Percentiles rank a stretch among this genome's conserved stretches.
Conservation (phyloP, 2,113 vertebrate genomes). For the Anseranas semipalmata region DNA sequence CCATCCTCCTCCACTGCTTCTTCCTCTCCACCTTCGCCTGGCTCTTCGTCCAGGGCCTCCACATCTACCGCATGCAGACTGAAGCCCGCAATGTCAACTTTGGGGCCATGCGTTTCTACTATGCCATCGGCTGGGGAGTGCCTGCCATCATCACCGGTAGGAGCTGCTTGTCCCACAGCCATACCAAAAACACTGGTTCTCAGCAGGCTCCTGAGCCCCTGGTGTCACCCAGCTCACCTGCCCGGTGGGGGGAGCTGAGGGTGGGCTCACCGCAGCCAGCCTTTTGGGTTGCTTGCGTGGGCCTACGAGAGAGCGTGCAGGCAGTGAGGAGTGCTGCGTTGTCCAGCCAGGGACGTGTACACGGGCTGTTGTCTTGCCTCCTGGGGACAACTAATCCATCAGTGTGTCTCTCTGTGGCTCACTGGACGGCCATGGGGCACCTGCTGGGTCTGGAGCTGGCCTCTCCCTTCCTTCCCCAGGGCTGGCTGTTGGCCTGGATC, state of each 20-base stretch:
- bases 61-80: slow-evolving; percentile 96
- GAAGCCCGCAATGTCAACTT: slow-evolving; percentile 95
- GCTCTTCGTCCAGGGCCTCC: slow-evolving; percentile 95
- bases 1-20: slow-evolving; percentile 97
- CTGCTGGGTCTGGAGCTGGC: not conserved
- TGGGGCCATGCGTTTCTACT: slow-evolving; percentile 97
- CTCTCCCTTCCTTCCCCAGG: slow-evolving; percentile 72
- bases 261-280: not conserved
- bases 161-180: not conserved
- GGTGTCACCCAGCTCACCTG: not conserved
- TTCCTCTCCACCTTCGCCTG: slow-evolving; percentile 96
- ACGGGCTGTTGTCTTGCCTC: not conserved
- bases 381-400: not conserved
- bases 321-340: not conserved
- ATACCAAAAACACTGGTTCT: not conserved
- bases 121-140: slow-evolving; percentile 95
- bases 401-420: not conserved
- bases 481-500: slow-evolving; percentile 93
- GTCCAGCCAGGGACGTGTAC: fast-evolving
- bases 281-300: not conserved
- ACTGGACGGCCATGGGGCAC: fast-evolving
- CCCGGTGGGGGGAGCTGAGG: not conserved
- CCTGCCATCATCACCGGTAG: slow-evolving; percentile 96
- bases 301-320: not conserved
- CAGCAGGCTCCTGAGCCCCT: not conserved